Evolutionary conservation across 2,888 invertebrate genomes (phyloP), one percentile per base, ranked within the genome.

Genomic region (Acrobeloides nanus): DNA sequence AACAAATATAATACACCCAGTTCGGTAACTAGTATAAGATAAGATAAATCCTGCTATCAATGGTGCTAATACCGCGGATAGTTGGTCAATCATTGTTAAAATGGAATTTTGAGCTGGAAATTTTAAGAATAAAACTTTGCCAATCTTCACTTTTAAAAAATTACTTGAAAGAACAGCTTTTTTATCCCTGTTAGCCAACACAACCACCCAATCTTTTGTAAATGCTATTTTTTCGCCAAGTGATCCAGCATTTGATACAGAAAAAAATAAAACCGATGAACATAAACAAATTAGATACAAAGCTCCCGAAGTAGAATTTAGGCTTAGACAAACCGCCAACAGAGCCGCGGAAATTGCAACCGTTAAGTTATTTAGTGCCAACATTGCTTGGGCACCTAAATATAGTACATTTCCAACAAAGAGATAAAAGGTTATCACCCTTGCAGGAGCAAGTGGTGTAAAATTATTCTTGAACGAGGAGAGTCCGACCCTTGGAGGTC

Each of bases 191-290:
- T 57, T 51, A 18, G 59, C 62, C 37, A 68, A 51, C 1, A 64
- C 66, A n/a, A 68, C 61, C 5, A 69, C 57, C 68, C 68, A 68
- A 34, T 68, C 68, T 33, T 67, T 69, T 1, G 59, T 59, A 47
- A 69, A 69, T 5, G 66, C 61, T 6, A 62, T 53, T 47, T 57
- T 63, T 47, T 68, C 64, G n/a, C 62, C 59, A 41, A 66, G 68
- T 21, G 61, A 61, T 8, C 68, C 66, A 23, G 45, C 53, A 45
- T 59, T 58, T 15, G 52, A 48, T 4, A 62, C 12, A 6, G 61
- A 48, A 25, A 49, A 55, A 25, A 52, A 48, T 12, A 51, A 23
- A 31, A 60, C 55, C 10, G 45, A 46, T 15, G 55, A 29, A 1
- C 40, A 38, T 5, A 57, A 21, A 38, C 45, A 52, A 18, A 29